Base-by-base conservation (phyloP, 2,113 vertebrate genomes). In the Phasianus colchicus region DNA sequence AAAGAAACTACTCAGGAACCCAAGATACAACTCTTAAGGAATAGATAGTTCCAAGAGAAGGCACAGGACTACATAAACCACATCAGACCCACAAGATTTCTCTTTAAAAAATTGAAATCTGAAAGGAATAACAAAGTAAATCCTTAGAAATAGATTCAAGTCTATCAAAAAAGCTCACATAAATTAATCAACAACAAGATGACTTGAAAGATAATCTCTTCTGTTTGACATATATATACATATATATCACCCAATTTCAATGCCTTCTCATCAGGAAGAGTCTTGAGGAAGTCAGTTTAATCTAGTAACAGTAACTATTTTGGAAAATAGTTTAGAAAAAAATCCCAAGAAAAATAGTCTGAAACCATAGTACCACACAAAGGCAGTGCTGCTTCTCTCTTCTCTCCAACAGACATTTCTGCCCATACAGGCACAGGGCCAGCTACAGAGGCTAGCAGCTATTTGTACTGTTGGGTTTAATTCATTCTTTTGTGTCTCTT, bases 91-190 rank as follows among this genome's bases (percentile, higher is more conserved):
- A 87, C 29, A 91, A 66, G 43, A 65, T 17, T 25, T 6, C 48
- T 45, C 14, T 48, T 54, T 70, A n/a, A n/a, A n/a, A n/a, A 88
- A 85, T 85, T 88, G 73, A 80, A 91, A 91, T 77, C 50, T 38
- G 71, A 94, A 81, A 12, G 66, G 55, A 34, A 88, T 47, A 45
- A 25, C 29, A 70, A 72, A 13, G 12, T 27, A 69, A 73, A 83
- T 40, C 7, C 3, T 50, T 58, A n/a, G 22, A 57, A 74, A 45
- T 42, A 75, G 24, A 80, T 73, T 43, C 22, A 63, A 80, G 16
- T 12, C 32, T 66, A 69, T 58, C 72, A 82, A 80, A 4, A 74
- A 76, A 91, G 29, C 21, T 89, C 52, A 70, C 58, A 52, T 40
- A 76, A 60, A 45, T 67, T 58, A 2, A 70, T 29, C 7, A 83